Percentiles rank a stretch among this genome's conserved stretches.
Conservation (phyloP, 2,797 vertebrate species). For the Decapterus maruadsi region DNA sequence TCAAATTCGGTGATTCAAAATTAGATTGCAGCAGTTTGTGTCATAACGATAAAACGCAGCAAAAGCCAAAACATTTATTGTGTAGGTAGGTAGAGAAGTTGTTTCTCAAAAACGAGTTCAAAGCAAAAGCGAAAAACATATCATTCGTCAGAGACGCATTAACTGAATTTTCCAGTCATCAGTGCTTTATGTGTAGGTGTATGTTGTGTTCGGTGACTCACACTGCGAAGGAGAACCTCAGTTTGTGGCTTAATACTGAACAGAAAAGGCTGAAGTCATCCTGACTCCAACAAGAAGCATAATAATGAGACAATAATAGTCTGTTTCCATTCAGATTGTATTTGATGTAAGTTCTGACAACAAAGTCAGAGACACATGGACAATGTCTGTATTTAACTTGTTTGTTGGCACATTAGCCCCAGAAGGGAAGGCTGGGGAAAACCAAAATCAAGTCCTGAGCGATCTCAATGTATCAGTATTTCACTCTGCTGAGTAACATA, state of each 20-base stretch:
- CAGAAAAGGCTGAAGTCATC: neutral
- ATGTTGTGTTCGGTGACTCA: neutral
- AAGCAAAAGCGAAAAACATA: neutral
- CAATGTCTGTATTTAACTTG: neutral
- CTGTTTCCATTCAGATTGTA: neutral
- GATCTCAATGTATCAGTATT: conserved; percentile 4
- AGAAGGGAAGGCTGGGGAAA: neutral
- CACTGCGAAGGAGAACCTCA: neutral
- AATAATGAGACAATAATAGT: neutral
- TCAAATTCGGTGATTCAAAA: conserved; percentile 23
- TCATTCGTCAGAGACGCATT: neutral
- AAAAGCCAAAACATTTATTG: neutral
- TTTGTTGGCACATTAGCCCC: conserved; percentile 17
- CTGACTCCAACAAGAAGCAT: neutral
- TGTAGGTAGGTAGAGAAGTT: too few relatives aligned
- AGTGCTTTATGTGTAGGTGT: neutral
- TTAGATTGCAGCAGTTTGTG: neutral
- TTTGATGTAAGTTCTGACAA: conserved; percentile 12
- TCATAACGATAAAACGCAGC: neutral
- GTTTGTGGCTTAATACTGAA: neutral
- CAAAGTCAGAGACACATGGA: neutral
- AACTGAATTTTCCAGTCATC: neutral
- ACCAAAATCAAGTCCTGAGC: conserved; percentile 14
- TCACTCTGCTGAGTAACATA: conserved; percentile 40
- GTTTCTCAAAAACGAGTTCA: neutral